phyloP scores from a whole-genome alignment of 2,797 vertebrate genomes.

The Chaenodraco wilsoni region DNA sequence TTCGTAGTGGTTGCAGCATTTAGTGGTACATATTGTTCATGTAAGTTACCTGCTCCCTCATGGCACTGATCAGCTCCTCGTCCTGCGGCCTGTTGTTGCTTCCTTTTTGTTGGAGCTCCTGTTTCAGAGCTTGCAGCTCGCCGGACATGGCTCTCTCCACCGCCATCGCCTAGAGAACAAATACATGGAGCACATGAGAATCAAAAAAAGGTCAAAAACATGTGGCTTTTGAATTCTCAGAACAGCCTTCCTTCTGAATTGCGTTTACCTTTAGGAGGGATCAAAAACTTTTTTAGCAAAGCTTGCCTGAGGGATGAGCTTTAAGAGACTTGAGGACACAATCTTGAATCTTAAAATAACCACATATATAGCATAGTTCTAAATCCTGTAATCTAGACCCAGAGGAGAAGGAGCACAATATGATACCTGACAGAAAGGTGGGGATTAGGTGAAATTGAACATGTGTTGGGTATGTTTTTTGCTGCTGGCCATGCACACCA shows the following conservation, averaged over 20 bases:
- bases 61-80: constrained; percentile 82
- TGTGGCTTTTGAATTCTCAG: background rate
- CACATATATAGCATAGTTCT: constrained; percentile 16
- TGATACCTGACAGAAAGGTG: constrained; percentile 22
- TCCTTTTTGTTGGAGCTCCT: constrained; percentile 75
- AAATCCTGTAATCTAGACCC: constrained; percentile 34
- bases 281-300: constrained; percentile 12
- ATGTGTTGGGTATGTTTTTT: constrained; percentile 20
- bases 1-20: background rate
- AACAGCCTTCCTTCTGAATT: background rate
- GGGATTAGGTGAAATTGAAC: constrained; percentile 50
- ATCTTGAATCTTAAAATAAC: constrained; percentile 45
- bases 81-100: constrained; percentile 70
- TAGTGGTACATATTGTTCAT: background rate
- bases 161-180: constrained; percentile 75
- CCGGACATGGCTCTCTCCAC: constrained; percentile 78
- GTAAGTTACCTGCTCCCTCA: constrained; percentile 82
- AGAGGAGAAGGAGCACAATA: constrained; percentile 33
- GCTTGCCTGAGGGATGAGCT: constrained; percentile 30
- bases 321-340: constrained; percentile 27
- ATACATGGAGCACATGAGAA: constrained; percentile 27
- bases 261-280: constrained; percentile 1
- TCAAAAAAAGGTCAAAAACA: constrained; percentile 5
- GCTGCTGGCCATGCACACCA: constrained; percentile 12
- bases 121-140: constrained; percentile 81